Evolutionary conservation across 2,113 vertebrate genomes (phyloP).

Genomic region (Alligator mississippiensis): DNA sequence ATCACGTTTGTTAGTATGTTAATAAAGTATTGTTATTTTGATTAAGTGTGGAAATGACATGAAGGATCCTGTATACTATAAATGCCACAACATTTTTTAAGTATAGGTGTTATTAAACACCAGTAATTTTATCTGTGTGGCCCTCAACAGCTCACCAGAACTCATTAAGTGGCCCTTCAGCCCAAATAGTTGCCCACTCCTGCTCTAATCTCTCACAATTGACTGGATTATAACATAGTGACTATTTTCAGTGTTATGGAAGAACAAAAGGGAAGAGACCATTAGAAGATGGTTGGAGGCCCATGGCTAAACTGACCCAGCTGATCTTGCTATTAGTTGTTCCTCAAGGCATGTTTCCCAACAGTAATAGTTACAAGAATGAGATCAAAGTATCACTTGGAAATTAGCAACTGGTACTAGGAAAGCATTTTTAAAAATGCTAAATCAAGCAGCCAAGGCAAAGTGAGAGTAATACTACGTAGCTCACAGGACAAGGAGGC

Average conservation of each 20-base stretch:
- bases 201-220: not conserved
- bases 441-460: too few species aligned
- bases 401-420: not conserved
- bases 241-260: not conserved
- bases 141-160: too few species aligned
- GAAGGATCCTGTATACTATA: too few species aligned
- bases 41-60: too few species aligned
- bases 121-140: too few species aligned
- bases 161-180: too few species aligned
- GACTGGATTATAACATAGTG: not conserved
- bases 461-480: not conserved
- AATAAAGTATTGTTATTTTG: too few species aligned
- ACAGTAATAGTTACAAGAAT: slow-evolving; percentile 38
- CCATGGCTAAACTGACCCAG: not conserved
- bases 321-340: not conserved
- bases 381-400: slow-evolving; percentile 59
- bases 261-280: not conserved
- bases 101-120: too few species aligned
- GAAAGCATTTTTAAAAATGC: not conserved
- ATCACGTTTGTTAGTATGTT: too few species aligned
- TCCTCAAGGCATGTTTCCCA: slow-evolving; percentile 28
- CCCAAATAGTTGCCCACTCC: too few species aligned
- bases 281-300: not conserved
- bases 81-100: too few species aligned
- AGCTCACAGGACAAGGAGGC: slow-evolving; percentile 35